phyloP scores from a whole-genome alignment of 1,140 invertebrate genomes.

The Ostrea denselamellosa region DNA sequence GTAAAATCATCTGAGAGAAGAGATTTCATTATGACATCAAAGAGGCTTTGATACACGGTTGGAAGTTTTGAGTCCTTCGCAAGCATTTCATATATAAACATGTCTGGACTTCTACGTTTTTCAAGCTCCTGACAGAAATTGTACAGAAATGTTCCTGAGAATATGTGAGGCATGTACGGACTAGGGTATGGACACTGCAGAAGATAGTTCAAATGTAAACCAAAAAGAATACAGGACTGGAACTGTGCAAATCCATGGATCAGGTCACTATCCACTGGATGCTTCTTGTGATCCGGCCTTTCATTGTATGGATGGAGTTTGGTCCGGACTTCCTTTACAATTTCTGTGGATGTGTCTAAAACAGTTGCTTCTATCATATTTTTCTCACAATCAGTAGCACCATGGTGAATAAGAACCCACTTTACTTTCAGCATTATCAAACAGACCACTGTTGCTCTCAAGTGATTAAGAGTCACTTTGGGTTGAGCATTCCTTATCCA shows the following conservation, averaged over 20 bases:
- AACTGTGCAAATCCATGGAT: constrained; percentile 74
- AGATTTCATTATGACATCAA: not conserved
- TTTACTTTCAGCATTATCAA: constrained; percentile 65
- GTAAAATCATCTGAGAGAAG: not conserved
- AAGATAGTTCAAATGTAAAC: constrained; percentile 68
- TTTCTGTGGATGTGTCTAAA: not conserved
- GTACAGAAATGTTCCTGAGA: constrained; percentile 73
- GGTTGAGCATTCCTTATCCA: constrained; percentile 82
- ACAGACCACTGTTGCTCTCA: constrained; percentile 66
- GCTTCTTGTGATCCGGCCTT: constrained; percentile 60
- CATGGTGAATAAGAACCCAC: constrained; percentile 43
- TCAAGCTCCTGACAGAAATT: constrained; percentile 67
- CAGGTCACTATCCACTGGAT: constrained; percentile 60
- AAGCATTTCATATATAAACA: constrained; percentile 37
- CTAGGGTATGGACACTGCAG: constrained; percentile 64
- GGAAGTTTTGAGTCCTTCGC: constrained; percentile 9
- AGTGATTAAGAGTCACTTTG: constrained; percentile 59
- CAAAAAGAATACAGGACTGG: constrained; percentile 67
- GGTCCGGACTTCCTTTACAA: constrained; percentile 30
- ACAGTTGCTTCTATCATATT: constrained; percentile 18
- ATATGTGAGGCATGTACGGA: constrained; percentile 59
- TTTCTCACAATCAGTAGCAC: not conserved
- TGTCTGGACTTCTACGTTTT: constrained; percentile 60
- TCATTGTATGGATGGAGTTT: constrained; percentile 29
- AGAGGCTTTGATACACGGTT: not conserved